These are phyloP conservation scores for Ammodytes marinus DNA, from an alignment of 2,113 vertebrate species.

Conservation along the genomic window DNA sequence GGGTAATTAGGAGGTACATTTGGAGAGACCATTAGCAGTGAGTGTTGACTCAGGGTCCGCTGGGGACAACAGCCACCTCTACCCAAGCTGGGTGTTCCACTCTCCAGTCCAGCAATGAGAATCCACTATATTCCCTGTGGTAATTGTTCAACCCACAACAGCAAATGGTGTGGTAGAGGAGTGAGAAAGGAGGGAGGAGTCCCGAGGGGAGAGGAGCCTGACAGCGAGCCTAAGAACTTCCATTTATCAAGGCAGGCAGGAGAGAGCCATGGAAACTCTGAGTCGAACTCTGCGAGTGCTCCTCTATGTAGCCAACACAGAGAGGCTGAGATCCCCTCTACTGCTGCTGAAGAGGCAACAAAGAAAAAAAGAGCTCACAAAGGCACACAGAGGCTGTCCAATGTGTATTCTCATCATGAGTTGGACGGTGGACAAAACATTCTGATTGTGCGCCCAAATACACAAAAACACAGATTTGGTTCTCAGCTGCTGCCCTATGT, in stretches of 20 bases:
- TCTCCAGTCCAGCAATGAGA: constrained; percentile 43
- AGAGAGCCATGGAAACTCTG: constrained; percentile 73
- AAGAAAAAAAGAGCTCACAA: constrained; percentile 56
- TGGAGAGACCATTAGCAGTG: constrained; percentile 79
- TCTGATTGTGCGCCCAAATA: constrained; percentile 45
- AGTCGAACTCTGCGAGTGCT: constrained; percentile 54
- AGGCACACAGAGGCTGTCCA: constrained; percentile 40
- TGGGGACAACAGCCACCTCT: constrained; percentile 70
- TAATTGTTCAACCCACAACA: constrained; percentile 77
- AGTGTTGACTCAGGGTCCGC: constrained; percentile 75
- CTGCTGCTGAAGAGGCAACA: constrained; percentile 53
- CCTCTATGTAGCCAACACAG: constrained; percentile 38
- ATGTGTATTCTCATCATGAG: constrained; percentile 64
- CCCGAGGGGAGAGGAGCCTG: constrained; percentile 67
- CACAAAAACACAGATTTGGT: constrained; percentile 63
- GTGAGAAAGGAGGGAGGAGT: constrained; percentile 70
- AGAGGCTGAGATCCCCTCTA: constrained; percentile 39
- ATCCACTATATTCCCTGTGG: constrained; percentile 57
- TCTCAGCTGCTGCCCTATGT: constrained; percentile 51
- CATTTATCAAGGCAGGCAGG: constrained; percentile 74
- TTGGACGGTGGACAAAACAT: constrained; percentile 58
- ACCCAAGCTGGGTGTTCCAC: constrained; percentile 73
- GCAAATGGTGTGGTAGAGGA: constrained; percentile 63
- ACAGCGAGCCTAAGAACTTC: constrained; percentile 75
- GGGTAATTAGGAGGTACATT: constrained; percentile 81